A percentile compares a stretch with the other conserved stretches of the same genome.
Conservation (phyloP, 2,797 vertebrate species). For the Luscinia luscinia region DNA sequence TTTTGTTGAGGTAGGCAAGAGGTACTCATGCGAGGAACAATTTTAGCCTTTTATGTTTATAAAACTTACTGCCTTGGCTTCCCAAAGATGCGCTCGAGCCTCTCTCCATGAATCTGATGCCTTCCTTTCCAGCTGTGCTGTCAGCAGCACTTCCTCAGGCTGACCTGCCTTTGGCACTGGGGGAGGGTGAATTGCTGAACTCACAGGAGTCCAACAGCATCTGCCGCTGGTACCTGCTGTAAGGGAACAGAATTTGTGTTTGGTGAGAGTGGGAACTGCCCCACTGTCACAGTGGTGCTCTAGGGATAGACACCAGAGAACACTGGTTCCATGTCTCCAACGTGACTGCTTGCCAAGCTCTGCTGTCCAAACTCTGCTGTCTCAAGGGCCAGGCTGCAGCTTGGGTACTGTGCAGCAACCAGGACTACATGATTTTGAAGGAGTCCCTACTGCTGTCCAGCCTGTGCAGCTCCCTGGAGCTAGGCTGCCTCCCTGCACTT, state of each 20-base stretch:
- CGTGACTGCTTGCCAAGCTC: accelerated
- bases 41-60: neutral
- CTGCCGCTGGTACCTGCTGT: neutral
- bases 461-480: neutral
- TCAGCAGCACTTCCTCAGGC: neutral
- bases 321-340: accelerated
- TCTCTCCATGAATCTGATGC: accelerated
- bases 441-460: neutral
- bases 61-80: neutral
- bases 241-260: neutral
- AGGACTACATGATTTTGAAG: neutral
- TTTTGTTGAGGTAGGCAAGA: neutral
- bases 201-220: accelerated
- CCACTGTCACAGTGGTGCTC: neutral
- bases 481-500: neutral
- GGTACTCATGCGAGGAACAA: neutral
- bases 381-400: neutral
- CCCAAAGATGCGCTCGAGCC: neutral
- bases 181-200: neutral
- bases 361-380: neutral
- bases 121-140: neutral
- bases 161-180: neutral
- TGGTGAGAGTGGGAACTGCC: neutral
- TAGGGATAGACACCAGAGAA: neutral
- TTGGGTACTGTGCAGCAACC: neutral